Base-by-base conservation (phyloP, 2,113 vertebrate genomes). In the Hippocampus barbouri region DNA sequence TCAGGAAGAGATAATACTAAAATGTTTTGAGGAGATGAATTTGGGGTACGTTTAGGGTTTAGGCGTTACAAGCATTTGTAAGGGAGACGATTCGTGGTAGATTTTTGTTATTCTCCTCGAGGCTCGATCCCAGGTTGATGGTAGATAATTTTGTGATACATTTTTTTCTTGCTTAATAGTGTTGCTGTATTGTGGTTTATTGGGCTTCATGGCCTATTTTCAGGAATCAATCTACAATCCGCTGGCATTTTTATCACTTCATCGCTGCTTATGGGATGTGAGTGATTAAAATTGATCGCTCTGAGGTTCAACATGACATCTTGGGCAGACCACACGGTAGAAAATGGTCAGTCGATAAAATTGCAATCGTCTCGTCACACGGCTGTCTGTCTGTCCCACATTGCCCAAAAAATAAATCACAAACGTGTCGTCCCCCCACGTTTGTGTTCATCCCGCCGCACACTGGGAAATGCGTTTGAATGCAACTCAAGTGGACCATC, bases 221-320 rank as follows among this genome's bases (percentile, higher is more conserved):
- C 20, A 8, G 11, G 20, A 49, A 25, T 59, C 5, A 53, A n/a
- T 49, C 62, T 21, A 54, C 45, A 53, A 34, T 16, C 25, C 16
- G 47, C 47, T 34, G 67, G 12, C 40, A 60, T 73, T 67, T 75
- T 20, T 49, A 69, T 83, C 63, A 70, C 47, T 66, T 66, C 10
- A 30, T 30, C 38, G 25, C 53, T 62, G 64, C 41, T 77, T 70
- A 76, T 77, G 71, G 51, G 74, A 80, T 68, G 57, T 78, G 73
- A 83, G 73, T 72, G 68, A 67, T 86, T 76, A 77, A 85, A 85
- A 85, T 74, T 27, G 68, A 82, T 85, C 69, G 69, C 59, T 77
- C 45, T 72, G 69, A 65, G 69, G n/a, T 27, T 70, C 60, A 79
- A 75, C 59, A 69, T 73, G 15, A 66, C 38, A 71, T 78, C 74